Evolutionary conservation across 2,888 invertebrate species (phyloP), one percentile per base, ranked within the genome.

Genomic region (Axea sp.): DNA sequence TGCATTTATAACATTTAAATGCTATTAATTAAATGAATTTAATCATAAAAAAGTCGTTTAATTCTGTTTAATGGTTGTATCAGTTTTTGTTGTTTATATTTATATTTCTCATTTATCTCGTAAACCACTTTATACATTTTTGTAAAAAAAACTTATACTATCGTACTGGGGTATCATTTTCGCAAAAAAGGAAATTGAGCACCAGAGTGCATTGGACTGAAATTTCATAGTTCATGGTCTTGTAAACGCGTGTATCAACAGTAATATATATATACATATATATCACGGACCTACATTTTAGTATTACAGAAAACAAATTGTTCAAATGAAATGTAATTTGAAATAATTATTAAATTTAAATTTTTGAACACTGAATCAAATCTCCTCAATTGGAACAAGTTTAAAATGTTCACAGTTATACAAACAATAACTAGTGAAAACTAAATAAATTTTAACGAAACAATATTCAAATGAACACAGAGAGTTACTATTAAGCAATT

Each of bases 211-310:
- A 33, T 51, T 49, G 33, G 31, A 31, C 39, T 41, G 53, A 64
- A 64, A 43, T 64, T 64, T 33, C 35, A 64, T 53, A 53, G 64
- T 12, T 53, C 43, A 64, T 53, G 64, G 33, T 64, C 51, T 43
- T 39, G 53, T 45, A 53, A 64, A 43, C 53, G 11, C 17, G 30
- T 8, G 11, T 31, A 28, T 45, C 59, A 47, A n/a, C n/a, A n/a
- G n/a, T n/a, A 35, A 26, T 26, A 11, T 19, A 35, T 24, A 37
- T 37, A 39, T 62, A 51, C 31, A n/a, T 37, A 35, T n/a, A 51
- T 14, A 35, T 2, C 19, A 9, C 14, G 8, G 22, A 24, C 14
- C 12, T 7, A 28, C 26, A 43, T 26, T 43, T 14, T 24, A 24
- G 7, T 7, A 24, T 7, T 4, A 3, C 4, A 4, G 4, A 2